These are phyloP conservation scores for Cerastis leucographa DNA, from an alignment of 2,888 invertebrate genomes.

Conservation along the genomic window DNA sequence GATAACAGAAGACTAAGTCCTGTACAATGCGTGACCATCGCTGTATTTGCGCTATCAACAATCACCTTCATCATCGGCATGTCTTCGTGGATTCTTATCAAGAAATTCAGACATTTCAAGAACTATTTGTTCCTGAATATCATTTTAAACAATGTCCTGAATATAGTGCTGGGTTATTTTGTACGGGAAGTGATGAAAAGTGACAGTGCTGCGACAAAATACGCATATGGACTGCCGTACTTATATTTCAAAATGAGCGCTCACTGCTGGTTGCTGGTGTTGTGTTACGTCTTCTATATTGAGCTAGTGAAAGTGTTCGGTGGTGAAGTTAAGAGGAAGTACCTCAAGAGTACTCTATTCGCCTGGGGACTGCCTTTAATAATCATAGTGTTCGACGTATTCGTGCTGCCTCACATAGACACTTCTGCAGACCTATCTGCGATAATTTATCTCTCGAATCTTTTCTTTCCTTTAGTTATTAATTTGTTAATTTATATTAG, in stretches of 20 bases:
- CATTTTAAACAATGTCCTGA: slow-evolving; percentile 35
- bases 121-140: slow-evolving; percentile 55
- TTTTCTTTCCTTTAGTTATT: slow-evolving; percentile 26
- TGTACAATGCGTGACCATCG: not conserved
- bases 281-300: slow-evolving; percentile 53
- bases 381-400: not conserved
- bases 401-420: slow-evolving; percentile 20
- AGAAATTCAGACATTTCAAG: slow-evolving; percentile 47
- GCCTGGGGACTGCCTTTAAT: slow-evolving; percentile 33
- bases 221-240: not conserved
- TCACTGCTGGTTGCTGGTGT: slow-evolving; percentile 47
- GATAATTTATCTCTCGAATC: not conserved
- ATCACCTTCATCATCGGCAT: slow-evolving; percentile 37
- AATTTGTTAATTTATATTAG: slow-evolving; percentile 41
- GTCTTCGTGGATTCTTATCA: slow-evolving; percentile 48
- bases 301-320: slow-evolving; percentile 46
- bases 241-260: slow-evolving; percentile 41
- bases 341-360: slow-evolving; percentile 41
- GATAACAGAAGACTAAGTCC: not conserved
- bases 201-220: not conserved
- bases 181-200: not conserved
- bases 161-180: not conserved
- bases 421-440: not conserved
- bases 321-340: slow-evolving; percentile 16
- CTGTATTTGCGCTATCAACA: slow-evolving; percentile 15